Evolutionary conservation across 1,140 invertebrate genomes (phyloP), one percentile per base, ranked within the genome.

Genomic region (Hermatobates lingyangjiaoensis): DNA sequence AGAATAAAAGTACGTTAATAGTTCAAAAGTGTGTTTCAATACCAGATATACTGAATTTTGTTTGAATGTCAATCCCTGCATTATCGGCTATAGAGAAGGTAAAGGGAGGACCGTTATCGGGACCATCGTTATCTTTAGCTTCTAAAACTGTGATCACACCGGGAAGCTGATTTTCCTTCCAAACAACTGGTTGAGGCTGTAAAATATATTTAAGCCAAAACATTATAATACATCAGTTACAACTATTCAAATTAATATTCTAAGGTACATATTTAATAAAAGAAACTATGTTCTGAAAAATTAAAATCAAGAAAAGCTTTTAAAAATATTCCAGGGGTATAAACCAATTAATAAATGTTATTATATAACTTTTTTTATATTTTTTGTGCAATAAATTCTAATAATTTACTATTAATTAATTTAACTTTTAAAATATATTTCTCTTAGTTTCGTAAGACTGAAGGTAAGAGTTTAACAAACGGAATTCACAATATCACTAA

Each of bases 71-170:
- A 1, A 71, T 59, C 34, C 74, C 72, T 0, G 81, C 81, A 7
- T 71, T 70, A 10, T 68, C 65, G 61, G 81, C 80, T 27, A 92
- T 76, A 3, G 67, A 64, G 59, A 81, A 89, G 0, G 68, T 73
- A 61, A 88, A 92, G 0, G 86, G 87, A 0, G 81, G 76, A 0
- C 87, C 87, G 64, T 92, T 90, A 52, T 78, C 73, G 0, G 75
- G 70, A 2, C 74, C 74, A 58, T 90, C 85, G 61, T 79, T 76
- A 66, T 93, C 89, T 10, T 79, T 79, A 0, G 89, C 89, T 3
- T 71, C 74, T 1, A 89, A 63, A 21, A 70, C 66, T 0, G 76
- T 78, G 28, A 90, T 83, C 23, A 71, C 69, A 0, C 77, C 81
- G 0, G 79, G 74, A 12, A 66, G 62, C 54, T 79, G 73, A 62